A percentile compares a stretch with the other conserved stretches of the same genome.
Evolutionary conservation across 37 sponge, comb jelly and placozoan genomes (phyloP).

Genomic region (Geodia barretti): DNA sequence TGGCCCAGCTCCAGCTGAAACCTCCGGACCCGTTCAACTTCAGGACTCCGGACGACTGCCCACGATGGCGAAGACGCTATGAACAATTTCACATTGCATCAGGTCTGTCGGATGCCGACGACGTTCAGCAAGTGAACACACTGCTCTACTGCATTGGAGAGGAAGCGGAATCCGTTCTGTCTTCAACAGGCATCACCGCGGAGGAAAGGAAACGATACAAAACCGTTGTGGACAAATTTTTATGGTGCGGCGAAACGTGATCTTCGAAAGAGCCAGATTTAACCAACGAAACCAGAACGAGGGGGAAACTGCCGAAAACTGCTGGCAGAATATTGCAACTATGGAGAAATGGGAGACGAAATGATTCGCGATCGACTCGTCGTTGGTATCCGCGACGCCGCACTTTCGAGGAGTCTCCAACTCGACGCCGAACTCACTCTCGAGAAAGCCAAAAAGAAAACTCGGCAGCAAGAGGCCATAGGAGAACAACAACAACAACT

Average conservation of each 20-base stretch:
- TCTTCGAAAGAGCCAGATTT: no score
- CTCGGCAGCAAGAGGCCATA: slow-evolving; percentile 28
- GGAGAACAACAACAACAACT: slow-evolving; percentile 16
- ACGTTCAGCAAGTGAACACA: slow-evolving; percentile 22
- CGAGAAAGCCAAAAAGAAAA: slow-evolving; percentile 27
- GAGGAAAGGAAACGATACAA: slow-evolving; percentile 17
- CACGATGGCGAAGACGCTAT: slow-evolving; percentile 8
- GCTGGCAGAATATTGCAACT: not conserved
- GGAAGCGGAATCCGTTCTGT: slow-evolving; percentile 28
- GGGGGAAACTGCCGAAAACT: slow-evolving; percentile 25
- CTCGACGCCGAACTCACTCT: slow-evolving; percentile 32
- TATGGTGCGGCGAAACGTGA: no score
- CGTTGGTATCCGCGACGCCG: slow-evolving; percentile 17
- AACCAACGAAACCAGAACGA: slow-evolving; percentile 16
- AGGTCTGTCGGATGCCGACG: slow-evolving; percentile 3
- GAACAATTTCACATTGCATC: slow-evolving; percentile 32
- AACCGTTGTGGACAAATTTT: slow-evolving; percentile 15
- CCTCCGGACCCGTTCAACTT: slow-evolving; percentile 18
- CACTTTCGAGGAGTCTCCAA: slow-evolving; percentile 19
- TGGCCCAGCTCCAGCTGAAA: slow-evolving; percentile 9
- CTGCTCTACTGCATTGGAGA: slow-evolving; percentile 44
- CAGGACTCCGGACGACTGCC: slow-evolving; percentile 23
- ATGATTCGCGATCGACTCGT: slow-evolving; percentile 19
- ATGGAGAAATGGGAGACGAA: not conserved
- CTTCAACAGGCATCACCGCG: no score